Evolutionary conservation across 53 echinoderm and acorn worm species (phyloP).

Genomic region (Holothuria leucospilota): DNA sequence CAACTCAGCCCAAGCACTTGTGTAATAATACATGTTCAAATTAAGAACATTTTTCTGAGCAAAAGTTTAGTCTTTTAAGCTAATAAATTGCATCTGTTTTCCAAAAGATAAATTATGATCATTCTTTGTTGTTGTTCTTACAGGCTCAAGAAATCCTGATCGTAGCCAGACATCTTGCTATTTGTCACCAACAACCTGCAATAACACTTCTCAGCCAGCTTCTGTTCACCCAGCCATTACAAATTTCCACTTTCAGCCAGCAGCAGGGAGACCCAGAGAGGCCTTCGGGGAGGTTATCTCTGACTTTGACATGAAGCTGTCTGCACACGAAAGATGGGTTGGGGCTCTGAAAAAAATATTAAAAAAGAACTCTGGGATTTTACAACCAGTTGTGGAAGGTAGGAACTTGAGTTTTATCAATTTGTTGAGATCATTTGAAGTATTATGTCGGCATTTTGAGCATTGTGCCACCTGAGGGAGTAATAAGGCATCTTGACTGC

Average conservation of each 20-base stretch:
- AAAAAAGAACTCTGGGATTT: conserved; percentile 68
- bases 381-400: conserved; percentile 78
- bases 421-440: background rate
- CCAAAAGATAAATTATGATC: too few species aligned
- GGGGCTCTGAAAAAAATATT: conserved; percentile 87
- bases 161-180: background rate
- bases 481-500: too few species aligned
- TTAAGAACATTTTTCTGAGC: too few species aligned
- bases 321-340: conserved; percentile 90
- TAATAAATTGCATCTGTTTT: too few species aligned
- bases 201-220: too few species aligned
- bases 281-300: conserved; percentile 47
- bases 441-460: too few species aligned
- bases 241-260: background rate
- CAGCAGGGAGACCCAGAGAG: conserved; percentile 8
- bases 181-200: background rate
- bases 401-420: conserved; percentile 5
- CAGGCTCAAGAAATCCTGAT: background rate
- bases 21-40: too few species aligned
- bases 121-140: background rate
- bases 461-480: too few species aligned
- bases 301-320: conserved; percentile 52
- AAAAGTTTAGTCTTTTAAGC: too few species aligned
- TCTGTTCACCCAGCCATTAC: background rate
- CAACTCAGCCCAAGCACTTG: too few species aligned